Percentiles rank a stretch among this genome's conserved stretches.
phyloP scores from a whole-genome alignment of 2,888 invertebrate genomes.

The Drosophila melanosoma region DNA sequence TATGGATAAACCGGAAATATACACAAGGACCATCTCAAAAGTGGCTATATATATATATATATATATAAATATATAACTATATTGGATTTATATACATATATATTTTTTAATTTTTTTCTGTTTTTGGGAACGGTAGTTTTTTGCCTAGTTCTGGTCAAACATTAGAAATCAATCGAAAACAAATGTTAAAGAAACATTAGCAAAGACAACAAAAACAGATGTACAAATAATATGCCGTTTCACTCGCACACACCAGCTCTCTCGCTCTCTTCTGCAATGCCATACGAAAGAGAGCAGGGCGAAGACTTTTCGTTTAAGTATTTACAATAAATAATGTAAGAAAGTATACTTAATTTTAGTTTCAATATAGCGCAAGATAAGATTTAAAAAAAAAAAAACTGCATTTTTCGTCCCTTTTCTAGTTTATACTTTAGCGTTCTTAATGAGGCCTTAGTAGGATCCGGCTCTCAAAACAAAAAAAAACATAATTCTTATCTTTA shows the following conservation, averaged over 20 bases:
- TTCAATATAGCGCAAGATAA: slow-evolving; percentile 4
- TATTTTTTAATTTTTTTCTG: background rate
- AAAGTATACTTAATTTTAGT: background rate
- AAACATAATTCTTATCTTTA: slow-evolving; percentile 4
- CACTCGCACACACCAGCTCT: slow-evolving; percentile 37
- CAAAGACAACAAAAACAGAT: slow-evolving; percentile 12
- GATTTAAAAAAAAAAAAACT: background rate
- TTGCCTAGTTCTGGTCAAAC: slow-evolving; percentile 32
- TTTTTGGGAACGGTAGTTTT: slow-evolving; percentile 2
- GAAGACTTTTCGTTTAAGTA: slow-evolving; percentile 22
- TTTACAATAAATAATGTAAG: slow-evolving; percentile 22
- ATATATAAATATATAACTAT: slow-evolving; percentile 4
- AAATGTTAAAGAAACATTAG: slow-evolving; percentile 1
- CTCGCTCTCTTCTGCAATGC: slow-evolving; percentile 46
- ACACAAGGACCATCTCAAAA: slow-evolving; percentile 96
- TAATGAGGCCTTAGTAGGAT: slow-evolving; percentile 1
- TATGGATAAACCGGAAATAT: slow-evolving; percentile 77
- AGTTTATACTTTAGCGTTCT: slow-evolving; percentile 11
- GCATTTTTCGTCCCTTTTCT: background rate
- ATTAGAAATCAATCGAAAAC: slow-evolving; percentile 10
- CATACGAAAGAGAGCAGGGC: slow-evolving; percentile 39
- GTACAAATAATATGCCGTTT: slow-evolving; percentile 8
- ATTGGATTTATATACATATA: background rate
- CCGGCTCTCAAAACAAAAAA: slow-evolving; percentile 3
- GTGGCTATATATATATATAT: slow-evolving; percentile 86